phyloP scores from a whole-genome alignment of 2,797 vertebrate species.

The Malurus leucopterus region DNA sequence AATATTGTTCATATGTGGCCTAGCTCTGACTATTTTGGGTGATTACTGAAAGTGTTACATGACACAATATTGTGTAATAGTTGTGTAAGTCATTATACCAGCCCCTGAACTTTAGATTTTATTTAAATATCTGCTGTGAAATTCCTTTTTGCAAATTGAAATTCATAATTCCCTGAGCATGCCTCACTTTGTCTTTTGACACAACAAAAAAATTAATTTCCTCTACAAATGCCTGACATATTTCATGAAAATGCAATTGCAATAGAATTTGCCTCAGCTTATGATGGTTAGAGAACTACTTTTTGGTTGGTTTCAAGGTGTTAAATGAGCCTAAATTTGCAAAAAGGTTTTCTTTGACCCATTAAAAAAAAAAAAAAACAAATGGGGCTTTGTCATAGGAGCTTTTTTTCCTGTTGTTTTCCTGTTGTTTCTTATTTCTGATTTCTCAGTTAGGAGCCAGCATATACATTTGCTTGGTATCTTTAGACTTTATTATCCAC shows the following conservation, averaged over 20 bases:
- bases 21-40: not conserved
- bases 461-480: not conserved
- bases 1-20: not conserved
- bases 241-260: not conserved
- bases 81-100: not conserved
- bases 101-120: not conserved
- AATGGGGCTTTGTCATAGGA: not conserved
- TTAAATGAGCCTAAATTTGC: slow-evolving; percentile 11
- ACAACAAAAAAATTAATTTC: not conserved
- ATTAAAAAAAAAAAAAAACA: not conserved
- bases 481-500: not conserved
- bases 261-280: not conserved
- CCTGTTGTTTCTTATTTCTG: not conserved
- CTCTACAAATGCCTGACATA: not conserved
- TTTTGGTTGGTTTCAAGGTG: not conserved
- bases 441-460: not conserved
- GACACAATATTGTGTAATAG: not conserved
- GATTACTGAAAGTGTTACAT: not conserved
- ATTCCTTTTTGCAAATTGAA: not conserved
- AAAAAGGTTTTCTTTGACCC: not conserved
- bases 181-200: not conserved
- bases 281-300: not conserved
- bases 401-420: not conserved
- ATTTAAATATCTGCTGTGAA: not conserved
- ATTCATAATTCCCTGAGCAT: not conserved